Conservation (phyloP, 2,888 invertebrate genomes). For the Bugulina stolonifera region DNA sequence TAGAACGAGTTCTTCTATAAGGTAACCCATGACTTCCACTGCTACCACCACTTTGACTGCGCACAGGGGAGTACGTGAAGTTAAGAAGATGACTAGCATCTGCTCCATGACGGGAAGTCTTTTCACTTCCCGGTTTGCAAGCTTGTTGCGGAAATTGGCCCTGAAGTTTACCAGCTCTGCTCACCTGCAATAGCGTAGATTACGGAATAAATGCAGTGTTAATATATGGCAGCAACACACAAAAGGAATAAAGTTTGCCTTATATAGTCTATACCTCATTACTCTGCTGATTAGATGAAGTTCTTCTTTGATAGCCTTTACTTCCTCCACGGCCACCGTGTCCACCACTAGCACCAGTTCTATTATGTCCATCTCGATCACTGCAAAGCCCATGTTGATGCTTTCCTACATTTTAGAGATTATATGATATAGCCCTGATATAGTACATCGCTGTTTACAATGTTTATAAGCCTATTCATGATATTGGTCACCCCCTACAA, state of each 20-base stretch:
- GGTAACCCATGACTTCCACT: constrained; percentile 30
- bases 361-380: neutral
- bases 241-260: too few relatives aligned
- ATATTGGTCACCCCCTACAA: too few relatives aligned
- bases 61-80: constrained; percentile 67
- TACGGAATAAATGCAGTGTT: neutral
- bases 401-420: too few relatives aligned
- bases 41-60: constrained; percentile 27
- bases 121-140: neutral
- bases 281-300: constrained; percentile 6
- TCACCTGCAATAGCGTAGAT: neutral
- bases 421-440: too few relatives aligned
- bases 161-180: neutral
- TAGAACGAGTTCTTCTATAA: constrained; percentile 32
- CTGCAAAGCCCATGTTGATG: too few relatives aligned
- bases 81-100: constrained; percentile 89
- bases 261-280: constrained; percentile 16
- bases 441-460: too few relatives aligned
- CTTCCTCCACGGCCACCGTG: neutral
- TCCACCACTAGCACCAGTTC: neutral
- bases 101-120: constrained; percentile 55
- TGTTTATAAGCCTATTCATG: too few relatives aligned
- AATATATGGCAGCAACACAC: too few relatives aligned
- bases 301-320: neutral
- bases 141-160: neutral